Percentiles rank a stretch among this genome's conserved stretches.
These are phyloP conservation scores for Pseudomugil tenellus DNA, from an alignment of 2,797 vertebrate species.

Conservation along the genomic window DNA sequence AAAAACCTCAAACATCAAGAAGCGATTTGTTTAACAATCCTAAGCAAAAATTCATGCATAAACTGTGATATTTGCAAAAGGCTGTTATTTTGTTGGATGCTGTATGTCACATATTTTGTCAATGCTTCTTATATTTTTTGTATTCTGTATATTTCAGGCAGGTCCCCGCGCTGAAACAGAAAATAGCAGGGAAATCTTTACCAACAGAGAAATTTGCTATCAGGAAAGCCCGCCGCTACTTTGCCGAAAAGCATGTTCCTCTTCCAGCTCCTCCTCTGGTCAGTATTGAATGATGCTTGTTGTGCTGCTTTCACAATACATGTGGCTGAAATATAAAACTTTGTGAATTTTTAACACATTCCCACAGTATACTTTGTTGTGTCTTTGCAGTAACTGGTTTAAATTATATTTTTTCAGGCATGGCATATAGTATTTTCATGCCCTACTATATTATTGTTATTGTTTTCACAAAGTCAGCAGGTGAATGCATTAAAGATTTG, in stretches of 20 bases:
- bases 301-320: background rate
- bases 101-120: background rate
- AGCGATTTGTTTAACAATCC: background rate
- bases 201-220: slow-evolving; percentile 99
- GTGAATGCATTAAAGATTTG: background rate
- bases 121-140: background rate
- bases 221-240: slow-evolving; percentile 93
- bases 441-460: background rate
- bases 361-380: background rate
- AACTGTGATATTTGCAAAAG: background rate
- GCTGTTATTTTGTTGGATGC: background rate
- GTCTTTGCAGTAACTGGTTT: background rate
- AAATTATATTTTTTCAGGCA: background rate
- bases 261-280: slow-evolving; percentile 93
- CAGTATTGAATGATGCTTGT: slow-evolving; percentile 53
- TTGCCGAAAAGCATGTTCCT: slow-evolving; percentile 85
- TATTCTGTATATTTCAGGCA: slow-evolving; percentile 80
- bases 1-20: background rate
- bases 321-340: background rate
- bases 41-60: background rate
- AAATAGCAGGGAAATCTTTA: slow-evolving; percentile 97
- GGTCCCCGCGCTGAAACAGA: slow-evolving; percentile 93
- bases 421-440: background rate
- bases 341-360: background rate
- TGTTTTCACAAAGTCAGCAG: background rate